Percentiles rank a stretch among this genome's conserved stretches.
Evolutionary conservation across 1,140 invertebrate species (phyloP).

Genomic region (Drosophila lini): DNA sequence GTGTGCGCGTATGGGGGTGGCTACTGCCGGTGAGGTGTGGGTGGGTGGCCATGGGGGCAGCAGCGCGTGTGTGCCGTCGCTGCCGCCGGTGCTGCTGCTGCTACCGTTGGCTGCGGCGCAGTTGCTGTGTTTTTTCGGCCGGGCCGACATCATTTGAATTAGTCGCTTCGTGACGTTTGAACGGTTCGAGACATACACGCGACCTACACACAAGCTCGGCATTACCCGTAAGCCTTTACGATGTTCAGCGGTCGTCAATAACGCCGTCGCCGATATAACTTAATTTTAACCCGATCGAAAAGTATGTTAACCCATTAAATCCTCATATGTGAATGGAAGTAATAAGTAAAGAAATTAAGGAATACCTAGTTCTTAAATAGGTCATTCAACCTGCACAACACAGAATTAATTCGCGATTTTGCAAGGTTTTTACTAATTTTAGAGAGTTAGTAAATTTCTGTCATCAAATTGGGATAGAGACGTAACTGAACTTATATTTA

Average conservation of each 20-base stretch:
- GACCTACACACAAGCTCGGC: constrained; percentile 52
- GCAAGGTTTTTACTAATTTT: not conserved
- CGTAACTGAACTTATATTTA: too few relatives aligned
- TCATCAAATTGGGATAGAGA: not conserved
- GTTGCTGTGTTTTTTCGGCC: constrained; percentile 69
- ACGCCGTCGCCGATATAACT: constrained; percentile 46
- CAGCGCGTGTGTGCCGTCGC: constrained; percentile 66
- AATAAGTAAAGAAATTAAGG: not conserved
- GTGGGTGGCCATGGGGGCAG: constrained; percentile 42
- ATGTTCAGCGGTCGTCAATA: constrained; percentile 18
- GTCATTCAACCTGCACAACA: not conserved
- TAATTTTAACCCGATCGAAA: constrained; percentile 10
- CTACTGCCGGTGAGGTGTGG: constrained; percentile 19
- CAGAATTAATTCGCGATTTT: not conserved
- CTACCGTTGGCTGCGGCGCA: constrained; percentile 39
- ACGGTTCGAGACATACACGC: constrained; percentile 84
- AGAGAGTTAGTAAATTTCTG: not conserved
- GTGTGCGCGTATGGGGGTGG: constrained; percentile 80
- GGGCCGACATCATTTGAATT: constrained; percentile 83
- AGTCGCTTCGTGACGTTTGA: constrained; percentile 84
- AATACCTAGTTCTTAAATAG: not conserved
- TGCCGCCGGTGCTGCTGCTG: constrained; percentile 31
- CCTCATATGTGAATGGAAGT: constrained; percentile 34
- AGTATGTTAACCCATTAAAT: constrained; percentile 44
- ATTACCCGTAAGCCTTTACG: constrained; percentile 37